phyloP scores from a whole-genome alignment of 2,888 invertebrate genomes.

The Timema cristinae region DNA sequence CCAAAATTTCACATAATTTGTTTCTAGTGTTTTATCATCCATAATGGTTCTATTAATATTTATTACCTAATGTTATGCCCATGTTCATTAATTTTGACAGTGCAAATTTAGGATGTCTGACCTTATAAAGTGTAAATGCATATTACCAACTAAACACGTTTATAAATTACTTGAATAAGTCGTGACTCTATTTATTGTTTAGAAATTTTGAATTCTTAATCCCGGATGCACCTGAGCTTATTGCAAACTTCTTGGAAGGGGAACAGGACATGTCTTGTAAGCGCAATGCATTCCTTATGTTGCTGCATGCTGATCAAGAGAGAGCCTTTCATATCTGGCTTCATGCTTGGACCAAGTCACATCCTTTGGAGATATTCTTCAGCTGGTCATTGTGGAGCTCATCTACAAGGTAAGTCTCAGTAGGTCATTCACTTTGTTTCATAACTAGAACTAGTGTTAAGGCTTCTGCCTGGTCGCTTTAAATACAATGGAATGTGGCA shows the following conservation, averaged over 20 bases:
- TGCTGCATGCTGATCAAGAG: constrained; percentile 95
- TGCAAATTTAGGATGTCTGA: no score
- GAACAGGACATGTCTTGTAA: constrained; percentile 99
- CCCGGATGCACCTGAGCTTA: constrained; percentile 96
- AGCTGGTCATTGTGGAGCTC: constrained; percentile 96
- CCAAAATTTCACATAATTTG: not conserved
- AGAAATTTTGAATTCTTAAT: constrained; percentile 97
- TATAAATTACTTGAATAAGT: no score
- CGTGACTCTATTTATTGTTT: constrained; percentile 24
- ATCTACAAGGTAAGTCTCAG: constrained; percentile 80
- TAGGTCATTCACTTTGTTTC: not conserved
- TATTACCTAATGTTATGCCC: constrained; percentile 10
- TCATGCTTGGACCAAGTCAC: constrained; percentile 92
- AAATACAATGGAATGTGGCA: no score
- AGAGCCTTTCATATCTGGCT: constrained; percentile 88
- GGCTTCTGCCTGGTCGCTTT: no score
- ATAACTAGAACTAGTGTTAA: not conserved
- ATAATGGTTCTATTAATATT: constrained; percentile 15
- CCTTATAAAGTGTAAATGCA: no score
- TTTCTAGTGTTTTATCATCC: constrained; percentile 4
- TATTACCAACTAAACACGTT: no score
- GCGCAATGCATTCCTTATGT: constrained; percentile 97
- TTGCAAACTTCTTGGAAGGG: constrained; percentile 88
- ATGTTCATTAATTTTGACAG: no score
- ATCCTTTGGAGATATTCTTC: constrained; percentile 95